phyloP scores from a whole-genome alignment of 1,140 invertebrate genomes.

The Sesamia nonagrioides region DNA sequence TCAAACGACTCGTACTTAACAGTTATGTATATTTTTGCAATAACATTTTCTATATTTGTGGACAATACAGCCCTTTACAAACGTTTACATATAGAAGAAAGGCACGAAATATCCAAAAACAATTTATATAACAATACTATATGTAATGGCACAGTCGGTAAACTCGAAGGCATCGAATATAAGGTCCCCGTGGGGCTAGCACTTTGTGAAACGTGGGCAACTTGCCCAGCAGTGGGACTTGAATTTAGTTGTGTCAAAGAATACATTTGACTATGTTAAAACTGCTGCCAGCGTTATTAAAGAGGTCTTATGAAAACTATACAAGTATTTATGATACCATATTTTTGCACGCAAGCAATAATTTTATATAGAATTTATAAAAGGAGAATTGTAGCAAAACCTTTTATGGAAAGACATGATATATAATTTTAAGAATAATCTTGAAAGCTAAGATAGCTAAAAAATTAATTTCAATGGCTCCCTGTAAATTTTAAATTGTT shows the following conservation, averaged over 20 bases:
- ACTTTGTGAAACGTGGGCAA: conserved; percentile 68
- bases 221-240: conserved; percentile 42
- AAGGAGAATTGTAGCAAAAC: no score
- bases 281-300: not conserved
- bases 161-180: conserved; percentile 59
- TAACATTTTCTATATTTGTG: not conserved
- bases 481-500: no score
- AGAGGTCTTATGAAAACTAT: not conserved
- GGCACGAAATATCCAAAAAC: conserved; percentile 46
- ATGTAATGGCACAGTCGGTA: conserved; percentile 39
- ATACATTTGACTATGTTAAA: not conserved
- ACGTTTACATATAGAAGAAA: conserved; percentile 31
- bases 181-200: conserved; percentile 68
- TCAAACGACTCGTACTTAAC: no score
- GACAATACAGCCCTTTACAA: conserved; percentile 18
- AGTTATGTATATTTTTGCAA: not conserved
- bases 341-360: no score
- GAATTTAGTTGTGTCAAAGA: conserved; percentile 8
- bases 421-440: no score
- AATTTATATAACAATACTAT: conserved; percentile 34
- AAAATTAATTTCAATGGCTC: no score
- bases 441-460: no score
- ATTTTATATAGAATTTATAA: no score
- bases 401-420: no score
- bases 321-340: not conserved